phyloP scores from a whole-genome alignment of 2,113 vertebrate genomes.

The Forbesichthys papilliferus region DNA sequence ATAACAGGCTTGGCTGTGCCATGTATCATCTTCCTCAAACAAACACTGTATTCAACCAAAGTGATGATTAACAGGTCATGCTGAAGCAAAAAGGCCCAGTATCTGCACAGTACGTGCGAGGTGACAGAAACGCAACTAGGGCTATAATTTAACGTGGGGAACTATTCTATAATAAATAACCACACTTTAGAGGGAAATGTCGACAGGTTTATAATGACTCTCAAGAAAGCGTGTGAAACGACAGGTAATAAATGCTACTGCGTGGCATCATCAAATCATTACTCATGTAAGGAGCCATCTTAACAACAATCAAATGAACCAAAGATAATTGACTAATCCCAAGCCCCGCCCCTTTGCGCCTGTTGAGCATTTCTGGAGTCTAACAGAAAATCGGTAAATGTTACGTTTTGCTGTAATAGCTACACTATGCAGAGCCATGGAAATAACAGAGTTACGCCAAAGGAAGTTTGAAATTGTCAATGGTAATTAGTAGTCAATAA shows the following conservation, averaged over 20 bases:
- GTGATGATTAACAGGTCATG: conserved; percentile 28
- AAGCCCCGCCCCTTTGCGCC: neutral
- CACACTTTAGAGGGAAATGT: conserved; percentile 9
- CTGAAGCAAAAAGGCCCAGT: conserved; percentile 17
- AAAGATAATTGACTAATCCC: neutral
- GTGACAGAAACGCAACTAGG: conserved; percentile 1
- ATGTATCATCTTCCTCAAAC: conserved; percentile 13
- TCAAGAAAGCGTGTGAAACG: neutral
- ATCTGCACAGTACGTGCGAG: neutral
- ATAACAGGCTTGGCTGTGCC: conserved; percentile 11
- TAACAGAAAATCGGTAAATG: too few species aligned
- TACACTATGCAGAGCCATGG: too few species aligned
- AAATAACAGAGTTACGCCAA: too few species aligned
- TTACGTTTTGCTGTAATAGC: too few species aligned
- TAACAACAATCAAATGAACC: too few species aligned
- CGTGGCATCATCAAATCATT: neutral
- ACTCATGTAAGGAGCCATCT: neutral
- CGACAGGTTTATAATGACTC: conserved; percentile 10
- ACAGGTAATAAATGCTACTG: conserved; percentile 1
- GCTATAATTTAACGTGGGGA: conserved; percentile 13
- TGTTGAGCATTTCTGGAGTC: too few species aligned
- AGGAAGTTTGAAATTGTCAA: too few species aligned
- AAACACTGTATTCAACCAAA: conserved; percentile 15
- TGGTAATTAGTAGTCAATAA: too few species aligned
- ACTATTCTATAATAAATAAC: conserved; percentile 11